These are phyloP conservation scores for Masticophis lateralis DNA, from an alignment of 2,797 vertebrate species.

Conservation along the genomic window DNA sequence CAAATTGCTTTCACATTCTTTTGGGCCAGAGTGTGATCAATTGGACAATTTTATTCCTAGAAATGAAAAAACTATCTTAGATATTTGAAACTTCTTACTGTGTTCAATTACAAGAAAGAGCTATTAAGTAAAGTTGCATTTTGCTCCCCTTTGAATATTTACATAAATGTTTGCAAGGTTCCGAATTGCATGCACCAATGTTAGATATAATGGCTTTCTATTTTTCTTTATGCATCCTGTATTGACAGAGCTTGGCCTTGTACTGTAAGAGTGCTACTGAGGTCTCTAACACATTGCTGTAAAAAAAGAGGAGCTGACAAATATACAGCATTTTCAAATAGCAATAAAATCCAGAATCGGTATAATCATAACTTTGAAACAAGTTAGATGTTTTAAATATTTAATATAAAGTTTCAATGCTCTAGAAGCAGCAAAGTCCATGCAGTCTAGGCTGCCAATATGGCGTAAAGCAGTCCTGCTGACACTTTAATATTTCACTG, in stretches of 20 bases:
- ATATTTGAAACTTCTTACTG: not conserved
- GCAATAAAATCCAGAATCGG: not conserved
- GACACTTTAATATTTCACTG: not conserved
- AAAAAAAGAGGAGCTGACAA: not conserved
- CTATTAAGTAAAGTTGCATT: not conserved
- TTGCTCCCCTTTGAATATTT: not conserved
- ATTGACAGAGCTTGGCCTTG: not conserved
- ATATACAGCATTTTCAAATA: not conserved
- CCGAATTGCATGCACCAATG: not conserved
- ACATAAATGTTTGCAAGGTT: not conserved
- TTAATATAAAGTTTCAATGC: not conserved
- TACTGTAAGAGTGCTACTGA: not conserved
- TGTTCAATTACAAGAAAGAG: not conserved
- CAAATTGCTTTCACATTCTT: not conserved
- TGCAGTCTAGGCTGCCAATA: not conserved
- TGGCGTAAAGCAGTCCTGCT: not conserved
- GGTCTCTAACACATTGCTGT: not conserved
- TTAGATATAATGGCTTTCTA: not conserved
- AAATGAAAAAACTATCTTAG: not conserved
- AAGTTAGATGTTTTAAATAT: not conserved
- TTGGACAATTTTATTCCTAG: not conserved
- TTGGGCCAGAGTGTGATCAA: not conserved
- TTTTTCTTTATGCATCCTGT: not conserved
- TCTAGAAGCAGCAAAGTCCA: not conserved
- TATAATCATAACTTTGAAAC: not conserved